A percentile compares a stretch with the other conserved stretches of the same genome.
Evolutionary conservation across 2,888 invertebrate species (phyloP).

Genomic region (Steinernema carpocapsae): DNA sequence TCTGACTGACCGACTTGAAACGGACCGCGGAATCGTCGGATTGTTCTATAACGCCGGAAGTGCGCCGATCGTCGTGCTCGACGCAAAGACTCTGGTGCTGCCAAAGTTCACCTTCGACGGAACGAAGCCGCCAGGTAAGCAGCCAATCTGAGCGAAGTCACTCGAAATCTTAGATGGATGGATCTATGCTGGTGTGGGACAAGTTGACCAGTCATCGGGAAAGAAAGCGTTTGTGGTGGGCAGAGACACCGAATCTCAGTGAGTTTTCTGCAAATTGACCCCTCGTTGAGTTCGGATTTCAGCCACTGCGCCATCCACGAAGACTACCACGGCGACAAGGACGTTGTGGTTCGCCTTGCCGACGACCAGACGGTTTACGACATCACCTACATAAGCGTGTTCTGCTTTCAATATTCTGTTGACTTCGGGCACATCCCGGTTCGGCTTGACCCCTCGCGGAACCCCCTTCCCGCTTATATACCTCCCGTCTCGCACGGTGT

Average conservation of each 20-base stretch:
- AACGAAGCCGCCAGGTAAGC: constrained; percentile 61
- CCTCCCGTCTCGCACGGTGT: constrained; percentile 48
- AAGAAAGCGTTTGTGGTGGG: constrained; percentile 59
- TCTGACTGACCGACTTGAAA: constrained; percentile 41
- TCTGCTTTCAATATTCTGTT: constrained; percentile 53
- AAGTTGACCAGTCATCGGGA: constrained; percentile 53
- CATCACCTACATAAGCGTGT: constrained; percentile 59
- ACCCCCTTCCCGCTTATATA: constrained; percentile 59
- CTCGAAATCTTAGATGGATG: constrained; percentile 57
- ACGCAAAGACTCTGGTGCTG: constrained; percentile 57
- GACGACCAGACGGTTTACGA: constrained; percentile 58
- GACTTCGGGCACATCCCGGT: constrained; percentile 63
- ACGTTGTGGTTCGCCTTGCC: constrained; percentile 54
- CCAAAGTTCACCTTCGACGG: constrained; percentile 60
- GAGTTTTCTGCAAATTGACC: neutral
- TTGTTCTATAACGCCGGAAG: constrained; percentile 48
- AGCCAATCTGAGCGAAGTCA: neutral
- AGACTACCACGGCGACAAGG: constrained; percentile 51
- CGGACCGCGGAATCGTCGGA: constrained; percentile 52
- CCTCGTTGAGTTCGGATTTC: constrained; percentile 31
- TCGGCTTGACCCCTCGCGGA: constrained; percentile 48
- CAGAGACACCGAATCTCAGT: constrained; percentile 51
- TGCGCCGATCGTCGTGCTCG: constrained; percentile 54
- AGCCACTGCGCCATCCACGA: constrained; percentile 62
- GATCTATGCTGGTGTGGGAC: constrained; percentile 59